Base-by-base conservation (phyloP, 2,113 vertebrate genomes). In the Psilopogon haemacephalus region DNA sequence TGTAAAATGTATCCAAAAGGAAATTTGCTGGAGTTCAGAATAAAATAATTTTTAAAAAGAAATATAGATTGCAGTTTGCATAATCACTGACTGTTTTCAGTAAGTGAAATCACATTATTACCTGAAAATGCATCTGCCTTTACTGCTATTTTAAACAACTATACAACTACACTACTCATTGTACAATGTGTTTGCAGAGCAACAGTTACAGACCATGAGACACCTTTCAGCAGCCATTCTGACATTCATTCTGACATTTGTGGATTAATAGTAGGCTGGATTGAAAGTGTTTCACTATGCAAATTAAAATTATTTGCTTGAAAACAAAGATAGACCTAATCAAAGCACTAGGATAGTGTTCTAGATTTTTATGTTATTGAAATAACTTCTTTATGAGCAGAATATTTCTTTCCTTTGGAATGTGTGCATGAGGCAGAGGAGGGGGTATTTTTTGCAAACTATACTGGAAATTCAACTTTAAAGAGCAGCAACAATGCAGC, bases 21-120 rank as follows among this genome's bases (percentile, higher is more conserved):
- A 94, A 97, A 94, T 60, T 92, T 97, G 93, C 89, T 95, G 93
- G 96, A 97, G 55, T 81, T 79, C 46, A 54, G 40, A 87, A 90
- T 87, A 87, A 84, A 89, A 82, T 30, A 26, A 79, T 38, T n/a
- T n/a, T n/a, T n/a, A n/a, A n/a, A 63, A 77, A 78, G 90, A 50
- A 23, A 30, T 48, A 27, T 44, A 84, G 58, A 93, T 95, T 95
- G 64, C 50, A 90, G 17, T 88, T 38, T 88, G 15, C 26, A 82
- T 94, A 93, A 95, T 95, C 59, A 79, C 63, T 79, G 48, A 85
- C 67, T 93, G 0, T 92, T 96, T 89, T 95, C 75, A 96, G 32
- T 89, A 78, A 88, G 64, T 20, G 48, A 96, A 93, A 91, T 94
- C 72, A 46, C 80, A 63, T 76, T 89, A 76, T 69, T 89, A 82